Conservation (phyloP, 2,888 invertebrate species). For the Chaetogeoica ovagalla region DNA sequence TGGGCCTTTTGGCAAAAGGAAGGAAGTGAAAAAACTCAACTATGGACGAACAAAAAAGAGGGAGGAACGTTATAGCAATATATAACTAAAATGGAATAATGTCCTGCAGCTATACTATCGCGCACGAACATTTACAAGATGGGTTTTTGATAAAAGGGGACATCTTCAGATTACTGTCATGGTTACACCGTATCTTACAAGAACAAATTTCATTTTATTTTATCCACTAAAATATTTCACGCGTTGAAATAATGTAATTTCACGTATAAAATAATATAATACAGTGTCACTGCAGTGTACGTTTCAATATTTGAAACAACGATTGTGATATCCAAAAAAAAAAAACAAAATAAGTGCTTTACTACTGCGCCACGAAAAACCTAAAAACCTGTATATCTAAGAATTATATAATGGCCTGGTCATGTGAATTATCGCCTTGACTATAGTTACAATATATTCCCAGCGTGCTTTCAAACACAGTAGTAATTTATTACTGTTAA, state of each 20-base stretch:
- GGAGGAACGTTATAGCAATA: slow-evolving; percentile 20
- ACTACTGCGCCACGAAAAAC: too few species aligned
- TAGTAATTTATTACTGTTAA: not conserved
- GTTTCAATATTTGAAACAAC: too few species aligned
- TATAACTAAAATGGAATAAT: slow-evolving; percentile 38
- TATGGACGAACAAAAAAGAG: slow-evolving; percentile 18
- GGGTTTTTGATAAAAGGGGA: slow-evolving; percentile 6
- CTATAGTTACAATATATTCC: not conserved
- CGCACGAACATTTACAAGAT: slow-evolving; percentile 10
- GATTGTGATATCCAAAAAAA: too few species aligned
- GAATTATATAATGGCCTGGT: too few species aligned
- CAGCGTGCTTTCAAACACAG: not conserved
- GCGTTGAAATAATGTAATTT: not conserved
- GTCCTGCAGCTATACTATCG: not conserved
- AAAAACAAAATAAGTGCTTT: too few species aligned
- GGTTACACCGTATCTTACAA: not conserved
- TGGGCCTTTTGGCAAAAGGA: slow-evolving; percentile 18
- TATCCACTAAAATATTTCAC: not conserved
- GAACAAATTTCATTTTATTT: not conserved
- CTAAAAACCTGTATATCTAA: too few species aligned
- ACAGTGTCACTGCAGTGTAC: too few species aligned
- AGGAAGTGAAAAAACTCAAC: slow-evolving; percentile 38
- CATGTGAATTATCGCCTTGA: not conserved
- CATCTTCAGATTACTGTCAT: slow-evolving; percentile 13
- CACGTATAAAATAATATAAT: too few species aligned